phyloP scores from a whole-genome alignment of 2,113 vertebrate genomes.

The Tragelaphus scriptus region DNA sequence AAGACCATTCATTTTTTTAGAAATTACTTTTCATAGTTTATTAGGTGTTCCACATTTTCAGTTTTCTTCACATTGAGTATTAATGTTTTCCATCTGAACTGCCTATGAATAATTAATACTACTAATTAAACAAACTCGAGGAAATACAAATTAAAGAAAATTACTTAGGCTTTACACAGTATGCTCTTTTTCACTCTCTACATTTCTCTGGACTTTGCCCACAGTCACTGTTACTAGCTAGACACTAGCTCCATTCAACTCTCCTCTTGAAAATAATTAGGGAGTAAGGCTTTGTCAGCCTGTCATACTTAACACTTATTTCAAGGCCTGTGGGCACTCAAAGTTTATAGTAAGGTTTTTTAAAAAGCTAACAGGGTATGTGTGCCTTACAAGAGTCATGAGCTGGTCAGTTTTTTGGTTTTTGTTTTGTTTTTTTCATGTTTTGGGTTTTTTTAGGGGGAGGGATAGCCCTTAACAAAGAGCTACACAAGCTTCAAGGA shows the following conservation, averaged over 20 bases:
- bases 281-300: fast-evolving
- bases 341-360: background rate
- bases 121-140: slow-evolving; percentile 25
- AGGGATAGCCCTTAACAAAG: background rate
- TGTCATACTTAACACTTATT: background rate
- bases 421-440: background rate
- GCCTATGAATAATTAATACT: slow-evolving; percentile 21
- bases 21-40: slow-evolving; percentile 44
- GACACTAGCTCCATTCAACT: background rate
- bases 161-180: background rate
- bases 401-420: background rate
- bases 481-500: background rate
- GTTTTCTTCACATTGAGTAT: slow-evolving; percentile 11
- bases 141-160: background rate
- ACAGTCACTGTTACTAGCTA: background rate
- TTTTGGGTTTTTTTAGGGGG: background rate
- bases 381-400: background rate
- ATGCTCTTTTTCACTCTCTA: background rate
- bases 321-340: background rate
- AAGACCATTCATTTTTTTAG: background rate
- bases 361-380: background rate
- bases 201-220: background rate
- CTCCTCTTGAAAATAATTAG: background rate
- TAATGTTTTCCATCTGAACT: slow-evolving; percentile 21
- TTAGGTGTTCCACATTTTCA: background rate